Evolutionary conservation across 2,888 invertebrate genomes (phyloP).

Genomic region (Drosophila birchii): DNA sequence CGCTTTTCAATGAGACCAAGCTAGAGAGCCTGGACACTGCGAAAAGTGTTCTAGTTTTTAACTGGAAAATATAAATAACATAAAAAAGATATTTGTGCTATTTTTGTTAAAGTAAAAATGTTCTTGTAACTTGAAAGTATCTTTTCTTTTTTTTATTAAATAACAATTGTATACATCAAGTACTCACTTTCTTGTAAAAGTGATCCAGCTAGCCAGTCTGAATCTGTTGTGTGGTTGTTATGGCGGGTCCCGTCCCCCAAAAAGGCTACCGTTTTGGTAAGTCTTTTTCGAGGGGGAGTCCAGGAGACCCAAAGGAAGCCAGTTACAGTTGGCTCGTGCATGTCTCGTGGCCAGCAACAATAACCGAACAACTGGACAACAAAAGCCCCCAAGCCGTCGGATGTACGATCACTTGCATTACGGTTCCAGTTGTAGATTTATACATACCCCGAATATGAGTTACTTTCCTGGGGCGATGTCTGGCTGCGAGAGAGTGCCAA

Average conservation of each 20-base stretch:
- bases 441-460: constrained; percentile 26
- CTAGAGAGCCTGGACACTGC: constrained; percentile 1
- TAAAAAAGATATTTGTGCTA: background rate
- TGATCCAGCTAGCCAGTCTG: constrained; percentile 4
- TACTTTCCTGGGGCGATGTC: constrained; percentile 45
- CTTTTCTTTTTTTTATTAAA: background rate
- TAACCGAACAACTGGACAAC: constrained; percentile 55
- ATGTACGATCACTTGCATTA: constrained; percentile 52
- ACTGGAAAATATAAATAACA: background rate
- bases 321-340: constrained; percentile 59
- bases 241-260: constrained; percentile 42
- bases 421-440: constrained; percentile 34
- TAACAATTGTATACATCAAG: background rate
- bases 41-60: background rate
- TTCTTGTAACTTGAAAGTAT: background rate
- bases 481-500: constrained; percentile 21
- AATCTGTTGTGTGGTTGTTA: constrained; percentile 27
- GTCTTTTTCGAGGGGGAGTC: constrained; percentile 22
- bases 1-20: constrained; percentile 66
- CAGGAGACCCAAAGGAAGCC: constrained; percentile 9
- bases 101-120: background rate
- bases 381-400: constrained; percentile 31
- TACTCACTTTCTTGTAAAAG: background rate
- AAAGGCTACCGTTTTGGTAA: constrained; percentile 65
- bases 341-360: constrained; percentile 62